Base-by-base conservation (phyloP, 2,797 vertebrate genomes). In the Dermochelys coriacea region DNA sequence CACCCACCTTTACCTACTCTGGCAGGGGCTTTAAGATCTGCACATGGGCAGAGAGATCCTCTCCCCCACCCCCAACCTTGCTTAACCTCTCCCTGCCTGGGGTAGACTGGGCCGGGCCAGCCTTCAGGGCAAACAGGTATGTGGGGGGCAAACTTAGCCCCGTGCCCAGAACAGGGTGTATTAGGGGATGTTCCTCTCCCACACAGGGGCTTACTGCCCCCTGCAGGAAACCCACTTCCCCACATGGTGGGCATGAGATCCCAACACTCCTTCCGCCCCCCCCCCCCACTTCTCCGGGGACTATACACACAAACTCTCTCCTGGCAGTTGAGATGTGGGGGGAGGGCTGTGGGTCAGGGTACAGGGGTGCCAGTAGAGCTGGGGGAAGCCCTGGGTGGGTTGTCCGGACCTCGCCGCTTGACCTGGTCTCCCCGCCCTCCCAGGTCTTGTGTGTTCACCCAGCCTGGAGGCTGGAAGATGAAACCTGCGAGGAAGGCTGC, bases 401-500 rank as follows among this genome's bases (percentile, higher is more conserved):
- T 61, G 57, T 29, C 57, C 57, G 34, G 57, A 16, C 23, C 12
- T 52, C 47, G 11, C 64, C 25, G 3, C 11, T 14, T 81, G 41
- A 85, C 79, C 34, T 45, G 54, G 8, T 31, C 31, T 55, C 52
- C 50, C n/a, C 5, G 2, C 5, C 64, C 64, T 18, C 25, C 75
- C 29, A 31, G 45, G 5, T 78, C 85, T 78, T 57, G 82, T 88
- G 74, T 71, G 85, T 86, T 50, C 34, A 41, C 45, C 84, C 80
- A 75, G 79, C 57, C 91, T 51, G 86, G 57, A 34, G 83, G 74
- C 87, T 90, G 84, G 52, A 98, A 97, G 95, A 99, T 99, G 99
- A 99, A 99, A 97, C 98, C 99, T 29, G 95, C 98, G 95, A 99
- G 99, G 98, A 99, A 99, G 97, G 97, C 98, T 84, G 98, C 98